Evolutionary conservation across 35 echinoderm and acorn worm species (phyloP), one percentile per base, ranked within the genome.

Genomic region (Diadema setosum): DNA sequence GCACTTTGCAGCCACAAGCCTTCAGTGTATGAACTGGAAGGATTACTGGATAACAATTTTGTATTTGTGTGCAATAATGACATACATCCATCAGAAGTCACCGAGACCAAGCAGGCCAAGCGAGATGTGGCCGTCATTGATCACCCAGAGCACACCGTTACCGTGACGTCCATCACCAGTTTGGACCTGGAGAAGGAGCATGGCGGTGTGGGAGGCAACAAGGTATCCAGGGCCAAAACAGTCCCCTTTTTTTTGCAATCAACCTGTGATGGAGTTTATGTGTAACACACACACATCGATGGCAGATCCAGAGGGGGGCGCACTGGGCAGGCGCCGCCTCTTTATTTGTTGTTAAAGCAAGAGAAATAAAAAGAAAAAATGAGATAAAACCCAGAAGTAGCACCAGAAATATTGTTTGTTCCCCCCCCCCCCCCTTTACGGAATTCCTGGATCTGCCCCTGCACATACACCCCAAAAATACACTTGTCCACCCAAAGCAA

Each of bases 101-200:
- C n/a, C 48, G 9, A 9, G 9, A 11, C n/a, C n/a, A 11, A 9
- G n/a, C 33, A 39, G 32, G 23, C 23, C 2, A 32, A 75, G 70
- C 15, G 43, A 76, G 70, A 76, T 40, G 70, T 42, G 70, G 48
- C 48, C 48, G 86, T 93, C 18, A 65, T 83, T 61, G 81, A 93
- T 45, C 86, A 88, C n/a, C 85, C 85, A 23, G 82, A 93, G 29
- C 91, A 93, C 64, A 93, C 91, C n/a, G 86, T 93, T 9, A 93
- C 91, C 31, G 86, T 93, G n/a, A 91, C 90, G 36, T 87, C 90
- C 29, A 75, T 88, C 17, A 93, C 78, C 11, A 75, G 65, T 48
- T 23, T 93, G 23, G 86, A 93, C 26, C 76, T 93, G 6, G 16
- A 50, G 5, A 57, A 65, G 32, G 80, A 88, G 35, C 78, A 80